phyloP scores from a whole-genome alignment of 37 sponge, comb jelly and placozoan genomes.

The Aplysina aerophoba region DNA sequence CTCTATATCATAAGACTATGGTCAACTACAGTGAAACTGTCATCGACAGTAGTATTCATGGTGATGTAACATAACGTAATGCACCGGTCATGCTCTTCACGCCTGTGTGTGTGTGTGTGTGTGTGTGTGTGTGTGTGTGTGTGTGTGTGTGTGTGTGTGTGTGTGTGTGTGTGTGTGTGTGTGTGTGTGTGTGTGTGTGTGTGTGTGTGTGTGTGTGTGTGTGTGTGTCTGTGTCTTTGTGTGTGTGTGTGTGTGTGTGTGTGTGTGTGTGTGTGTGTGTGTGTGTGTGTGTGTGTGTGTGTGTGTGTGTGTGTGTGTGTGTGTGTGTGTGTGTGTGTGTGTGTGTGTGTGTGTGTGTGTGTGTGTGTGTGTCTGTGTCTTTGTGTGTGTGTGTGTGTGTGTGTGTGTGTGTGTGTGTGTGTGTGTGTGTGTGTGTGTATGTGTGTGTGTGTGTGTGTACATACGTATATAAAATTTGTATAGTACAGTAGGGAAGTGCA shows the following conservation, averaged over 20 bases:
- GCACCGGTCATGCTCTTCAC: not conserved
- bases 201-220: too few species aligned
- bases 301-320: conserved; percentile 39
- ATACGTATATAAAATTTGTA: too few species aligned
- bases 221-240: too few species aligned
- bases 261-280: not conserved
- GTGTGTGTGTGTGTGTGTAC: not conserved
- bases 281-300: conserved; percentile 37
- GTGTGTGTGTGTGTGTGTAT: not conserved
- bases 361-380: not conserved
- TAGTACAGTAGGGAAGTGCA: too few species aligned
- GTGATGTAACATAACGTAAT: too few species aligned
- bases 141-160: conserved; percentile 52
- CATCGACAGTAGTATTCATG: too few species aligned
- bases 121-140: conserved; percentile 45
- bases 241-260: too few species aligned
- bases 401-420: conserved; percentile 18
- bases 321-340: conserved; percentile 36
- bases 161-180: conserved; percentile 19
- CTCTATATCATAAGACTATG: too few species aligned
- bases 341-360: too few species aligned
- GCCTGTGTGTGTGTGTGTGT: conserved; percentile 34
- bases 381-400: conserved; percentile 29
- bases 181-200: not conserved
- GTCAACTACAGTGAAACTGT: too few species aligned